Evolutionary conservation across 2,888 invertebrate genomes (phyloP).

Genomic region (Prosapia bicincta): DNA sequence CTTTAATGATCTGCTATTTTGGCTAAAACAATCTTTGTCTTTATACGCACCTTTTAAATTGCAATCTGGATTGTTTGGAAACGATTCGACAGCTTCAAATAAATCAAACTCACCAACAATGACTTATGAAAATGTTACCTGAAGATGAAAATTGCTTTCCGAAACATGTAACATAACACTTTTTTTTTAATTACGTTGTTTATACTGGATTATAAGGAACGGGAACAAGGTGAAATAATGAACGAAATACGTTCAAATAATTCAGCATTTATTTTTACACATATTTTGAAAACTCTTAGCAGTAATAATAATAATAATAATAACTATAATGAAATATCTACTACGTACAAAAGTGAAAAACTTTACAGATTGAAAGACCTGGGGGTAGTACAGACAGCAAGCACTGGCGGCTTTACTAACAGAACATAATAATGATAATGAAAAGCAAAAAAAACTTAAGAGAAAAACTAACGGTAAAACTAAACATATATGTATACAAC

Average conservation of each 20-base stretch:
- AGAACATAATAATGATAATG: background rate
- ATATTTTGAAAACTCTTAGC: conserved; percentile 21
- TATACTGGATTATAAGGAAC: no score
- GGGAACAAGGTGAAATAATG: background rate
- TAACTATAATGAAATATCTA: conserved; percentile 29
- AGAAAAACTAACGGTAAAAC: conserved; percentile 5
- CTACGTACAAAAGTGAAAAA: conserved; percentile 33
- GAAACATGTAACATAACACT: no score
- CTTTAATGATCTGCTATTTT: no score
- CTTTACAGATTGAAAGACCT: conserved; percentile 30
- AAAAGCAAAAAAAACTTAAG: conserved; percentile 14
- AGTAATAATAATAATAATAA: conserved; percentile 24
- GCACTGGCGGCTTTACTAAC: conserved; percentile 23
- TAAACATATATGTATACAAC: background rate
- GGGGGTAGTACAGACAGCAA: conserved; percentile 29
- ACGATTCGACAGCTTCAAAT: no score
- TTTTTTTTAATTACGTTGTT: no score
- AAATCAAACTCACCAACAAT: no score
- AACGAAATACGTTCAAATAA: conserved; percentile 12
- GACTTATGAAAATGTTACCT: no score
- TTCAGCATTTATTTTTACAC: conserved; percentile 28
- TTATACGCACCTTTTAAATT: no score
- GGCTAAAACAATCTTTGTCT: no score
- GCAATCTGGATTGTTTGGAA: no score
- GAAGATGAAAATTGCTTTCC: no score